Percentiles rank a stretch among this genome's conserved stretches.
These are phyloP conservation scores for Columba guinea DNA, from an alignment of 2,797 vertebrate genomes.

Conservation along the genomic window DNA sequence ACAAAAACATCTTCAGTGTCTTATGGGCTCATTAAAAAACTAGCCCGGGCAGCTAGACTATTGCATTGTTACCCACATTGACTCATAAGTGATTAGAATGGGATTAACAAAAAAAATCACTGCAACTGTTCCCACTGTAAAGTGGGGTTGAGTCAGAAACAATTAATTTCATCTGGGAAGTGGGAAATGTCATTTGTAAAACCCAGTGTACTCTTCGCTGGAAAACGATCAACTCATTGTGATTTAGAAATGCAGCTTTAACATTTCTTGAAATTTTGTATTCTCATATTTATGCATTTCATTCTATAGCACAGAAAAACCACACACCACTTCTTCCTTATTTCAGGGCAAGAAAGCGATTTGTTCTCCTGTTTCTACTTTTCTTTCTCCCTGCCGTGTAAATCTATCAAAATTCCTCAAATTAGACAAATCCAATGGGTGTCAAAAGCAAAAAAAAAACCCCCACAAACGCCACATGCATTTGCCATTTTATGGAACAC, in stretches of 20 bases:
- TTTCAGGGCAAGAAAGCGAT: background rate
- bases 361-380: background rate
- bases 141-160: conserved; percentile 48
- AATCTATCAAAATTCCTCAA: background rate
- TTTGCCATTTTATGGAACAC: background rate
- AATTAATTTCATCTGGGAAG: conserved; percentile 30
- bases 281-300: background rate
- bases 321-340: background rate
- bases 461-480: background rate
- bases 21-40: conserved; percentile 11
- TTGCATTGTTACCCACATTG: conserved; percentile 20
- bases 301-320: background rate
- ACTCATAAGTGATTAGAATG: conserved; percentile 46
- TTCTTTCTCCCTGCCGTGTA: fast-evolving
- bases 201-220: background rate
- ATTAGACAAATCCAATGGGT: background rate
- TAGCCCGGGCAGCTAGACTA: conserved; percentile 39
- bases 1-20: background rate
- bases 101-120: background rate
- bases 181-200: background rate
- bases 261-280: background rate
- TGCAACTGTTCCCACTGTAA: background rate
- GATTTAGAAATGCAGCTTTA: background rate
- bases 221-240: background rate
- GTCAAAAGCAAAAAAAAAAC: background rate